Percentiles rank a stretch among this genome's conserved stretches.
Evolutionary conservation across 2,888 invertebrate genomes (phyloP).

Genomic region (Lysandra bellargus): DNA sequence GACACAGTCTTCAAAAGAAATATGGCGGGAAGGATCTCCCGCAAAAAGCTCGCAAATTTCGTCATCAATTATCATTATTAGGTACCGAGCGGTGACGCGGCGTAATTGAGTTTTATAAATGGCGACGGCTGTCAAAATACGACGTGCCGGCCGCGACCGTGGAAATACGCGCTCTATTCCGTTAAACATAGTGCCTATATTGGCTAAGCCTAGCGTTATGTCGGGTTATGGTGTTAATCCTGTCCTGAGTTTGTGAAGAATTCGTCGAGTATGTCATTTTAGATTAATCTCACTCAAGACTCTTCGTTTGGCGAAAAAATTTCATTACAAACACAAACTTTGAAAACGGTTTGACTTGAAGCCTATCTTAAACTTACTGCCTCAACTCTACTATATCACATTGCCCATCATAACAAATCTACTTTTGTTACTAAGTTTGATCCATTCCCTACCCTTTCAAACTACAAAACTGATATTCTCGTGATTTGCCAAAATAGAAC

Average conservation of each 20-base stretch:
- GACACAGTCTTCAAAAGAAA: conserved; percentile 62
- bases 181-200: background rate
- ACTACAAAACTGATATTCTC: no score
- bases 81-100: conserved; percentile 59
- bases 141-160: conserved; percentile 36
- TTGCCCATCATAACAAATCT: no score
- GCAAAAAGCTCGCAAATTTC: conserved; percentile 80
- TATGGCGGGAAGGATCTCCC: conserved; percentile 71
- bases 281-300: background rate
- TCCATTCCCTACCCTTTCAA: no score
- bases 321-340: background rate
- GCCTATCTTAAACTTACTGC: background rate
- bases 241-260: conserved; percentile 17
- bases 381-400: no score
- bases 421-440: no score
- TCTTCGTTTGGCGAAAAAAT: background rate
- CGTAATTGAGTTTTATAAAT: conserved; percentile 80
- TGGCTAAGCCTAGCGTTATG: background rate
- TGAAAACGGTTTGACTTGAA: background rate
- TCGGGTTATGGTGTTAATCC: conserved; percentile 16
- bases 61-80: conserved; percentile 80
- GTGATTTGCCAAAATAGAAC: no score
- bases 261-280: conserved; percentile 2
- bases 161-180: conserved; percentile 16
- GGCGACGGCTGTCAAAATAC: conserved; percentile 64